Evolutionary conservation across 1,140 invertebrate species (phyloP), one percentile per base, ranked within the genome.

Genomic region (Andricus grossulariae): DNA sequence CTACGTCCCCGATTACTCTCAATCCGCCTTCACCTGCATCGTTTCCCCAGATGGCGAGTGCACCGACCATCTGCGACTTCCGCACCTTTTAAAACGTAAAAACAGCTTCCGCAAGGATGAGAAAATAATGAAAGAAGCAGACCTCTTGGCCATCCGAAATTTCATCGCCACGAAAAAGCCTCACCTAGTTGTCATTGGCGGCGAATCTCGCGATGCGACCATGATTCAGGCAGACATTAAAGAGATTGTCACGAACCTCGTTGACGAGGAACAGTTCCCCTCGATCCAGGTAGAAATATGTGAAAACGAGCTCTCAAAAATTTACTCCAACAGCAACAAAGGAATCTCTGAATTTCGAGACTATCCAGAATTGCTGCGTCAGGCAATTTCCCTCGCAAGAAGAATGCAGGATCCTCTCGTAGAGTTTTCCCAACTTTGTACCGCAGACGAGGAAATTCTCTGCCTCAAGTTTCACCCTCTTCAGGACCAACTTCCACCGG

Each of bases 341-440:
- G 97, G 97, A 66, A 91, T 94, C 81, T 93, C 94, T 49, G 98
- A 99, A 85, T 99, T 99, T 86, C 93, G 96, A 80, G 97, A 99
- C 84, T 99, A 98, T 91, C 98, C 98, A 0, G 93, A 94, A 32
- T 88, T 98, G 1, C 87, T 99, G 0, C 93, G 97, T 6, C 96
- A 99, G 91, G 97, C 98, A 1, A 95, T 99, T 71, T 99, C 98
- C 2, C 89, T 99, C 66, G 98, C 96, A 0, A 93, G 99, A 72
- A 93, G 97, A 71, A 92, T 99, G 80, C 98, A 99, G 90, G 99
- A 99, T 93, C 98, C 99, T 0, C 90, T 99, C 0, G 94, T 99
- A 21, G 99, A 99, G 88, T 99, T 98, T 90, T 97, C 97, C 1
- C 98, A 99, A 88, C 92, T 99, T 0, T 99, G 97, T 89, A 98